Conservation (phyloP, 1,140 invertebrate genomes). For the Antheraea pernyi region DNA sequence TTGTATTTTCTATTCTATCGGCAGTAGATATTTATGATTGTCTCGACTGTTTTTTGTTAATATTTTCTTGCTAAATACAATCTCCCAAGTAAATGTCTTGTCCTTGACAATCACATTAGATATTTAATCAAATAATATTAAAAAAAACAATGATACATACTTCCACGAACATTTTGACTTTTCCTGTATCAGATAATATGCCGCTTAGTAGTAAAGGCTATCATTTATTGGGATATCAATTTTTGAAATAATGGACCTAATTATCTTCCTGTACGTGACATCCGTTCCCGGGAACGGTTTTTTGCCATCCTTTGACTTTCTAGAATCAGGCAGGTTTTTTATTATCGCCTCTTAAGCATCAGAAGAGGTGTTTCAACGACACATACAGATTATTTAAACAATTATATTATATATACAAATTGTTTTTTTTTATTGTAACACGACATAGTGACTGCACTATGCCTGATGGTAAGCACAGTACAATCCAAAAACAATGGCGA, state of each 20-base stretch:
- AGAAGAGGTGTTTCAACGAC: background rate
- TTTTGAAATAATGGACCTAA: constrained; percentile 14
- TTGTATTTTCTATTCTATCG: too few species aligned
- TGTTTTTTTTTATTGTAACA: too few species aligned
- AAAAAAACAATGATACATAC: background rate
- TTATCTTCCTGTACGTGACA: constrained; percentile 25
- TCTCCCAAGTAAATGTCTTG: background rate
- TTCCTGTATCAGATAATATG: constrained; percentile 3
- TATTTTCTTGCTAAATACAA: too few species aligned
- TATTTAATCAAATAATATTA: background rate
- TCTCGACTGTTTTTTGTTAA: too few species aligned
- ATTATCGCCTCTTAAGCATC: background rate
- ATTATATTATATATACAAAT: too few species aligned
- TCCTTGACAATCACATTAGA: background rate
- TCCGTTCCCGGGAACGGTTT: constrained; percentile 16
- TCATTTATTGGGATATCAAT: constrained; percentile 5
- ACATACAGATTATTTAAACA: too few species aligned
- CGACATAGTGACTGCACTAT: too few species aligned
- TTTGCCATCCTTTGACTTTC: background rate
- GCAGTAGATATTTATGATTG: too few species aligned
- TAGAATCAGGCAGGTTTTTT: background rate
- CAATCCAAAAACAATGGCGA: too few species aligned
- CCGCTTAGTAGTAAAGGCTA: background rate
- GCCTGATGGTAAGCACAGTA: too few species aligned
- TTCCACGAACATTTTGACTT: background rate